These are phyloP conservation scores for Drosophila elegans DNA, from an alignment of 1,140 invertebrate genomes.

Conservation along the genomic window DNA sequence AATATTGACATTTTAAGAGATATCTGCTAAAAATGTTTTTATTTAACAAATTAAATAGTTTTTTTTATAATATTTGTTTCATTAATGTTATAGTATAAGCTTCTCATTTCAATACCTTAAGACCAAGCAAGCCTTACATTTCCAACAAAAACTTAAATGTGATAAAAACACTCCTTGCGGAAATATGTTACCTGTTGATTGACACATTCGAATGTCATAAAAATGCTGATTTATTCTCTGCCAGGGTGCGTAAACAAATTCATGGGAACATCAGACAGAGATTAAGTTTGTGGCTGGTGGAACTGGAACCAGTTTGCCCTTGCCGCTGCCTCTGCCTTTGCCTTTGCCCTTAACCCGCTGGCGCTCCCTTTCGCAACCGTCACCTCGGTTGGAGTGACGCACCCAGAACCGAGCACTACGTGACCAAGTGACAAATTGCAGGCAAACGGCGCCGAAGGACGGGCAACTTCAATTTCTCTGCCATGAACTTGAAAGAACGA, in stretches of 20 bases:
- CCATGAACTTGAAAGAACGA: conserved; percentile 77
- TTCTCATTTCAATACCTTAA: too few species aligned
- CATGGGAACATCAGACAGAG: conserved; percentile 32
- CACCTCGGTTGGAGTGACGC: conserved; percentile 43
- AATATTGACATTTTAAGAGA: too few species aligned
- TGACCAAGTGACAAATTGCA: conserved; percentile 82
- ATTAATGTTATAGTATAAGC: too few species aligned
- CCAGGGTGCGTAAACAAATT: conserved; percentile 40
- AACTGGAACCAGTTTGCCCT: conserved; percentile 17
- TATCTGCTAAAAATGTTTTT: too few species aligned
- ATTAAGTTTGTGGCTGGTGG: conserved; percentile 51
- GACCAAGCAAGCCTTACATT: not conserved
- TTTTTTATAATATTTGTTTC: not conserved
- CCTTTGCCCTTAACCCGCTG: conserved; percentile 18
- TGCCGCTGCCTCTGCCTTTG: too few species aligned
- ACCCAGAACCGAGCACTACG: conserved; percentile 58
- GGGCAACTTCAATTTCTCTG: conserved; percentile 62
- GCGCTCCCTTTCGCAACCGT: conserved; percentile 41
- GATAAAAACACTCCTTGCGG: not conserved
- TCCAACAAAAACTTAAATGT: not conserved
- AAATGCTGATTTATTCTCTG: conserved; percentile 30
- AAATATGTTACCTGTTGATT: conserved; percentile 30
- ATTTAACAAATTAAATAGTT: too few species aligned
- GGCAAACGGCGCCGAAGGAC: conserved; percentile 42
- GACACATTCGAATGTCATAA: conserved; percentile 33